A percentile compares a stretch with the other conserved stretches of the same genome.
These are phyloP conservation scores for Phytoseiulus persimilis DNA, from an alignment of 2,888 invertebrate species.

Conservation along the genomic window DNA sequence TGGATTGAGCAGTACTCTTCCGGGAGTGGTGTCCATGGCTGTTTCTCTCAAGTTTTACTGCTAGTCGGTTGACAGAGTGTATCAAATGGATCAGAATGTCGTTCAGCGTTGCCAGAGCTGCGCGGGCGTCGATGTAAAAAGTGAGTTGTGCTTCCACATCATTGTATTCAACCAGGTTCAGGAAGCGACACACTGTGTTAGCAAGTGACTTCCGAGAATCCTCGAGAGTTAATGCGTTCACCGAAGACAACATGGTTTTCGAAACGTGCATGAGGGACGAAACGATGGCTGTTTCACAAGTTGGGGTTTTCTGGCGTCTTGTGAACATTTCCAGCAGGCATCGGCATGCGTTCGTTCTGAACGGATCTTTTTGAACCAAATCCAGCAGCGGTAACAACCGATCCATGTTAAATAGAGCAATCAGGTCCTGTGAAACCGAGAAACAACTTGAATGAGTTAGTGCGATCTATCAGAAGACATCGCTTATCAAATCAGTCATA, in stretches of 20 bases:
- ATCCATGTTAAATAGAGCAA: slow-evolving; percentile 71
- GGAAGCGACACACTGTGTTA: slow-evolving; percentile 68
- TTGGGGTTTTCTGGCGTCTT: slow-evolving; percentile 53
- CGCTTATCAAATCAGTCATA: no score
- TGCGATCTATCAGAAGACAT: no score
- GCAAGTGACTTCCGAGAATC: slow-evolving; percentile 82
- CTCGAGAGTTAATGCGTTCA: slow-evolving; percentile 76
- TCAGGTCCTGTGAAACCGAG: slow-evolving; percentile 60
- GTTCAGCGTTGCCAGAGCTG: slow-evolving; percentile 81
- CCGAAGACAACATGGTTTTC: slow-evolving; percentile 61
- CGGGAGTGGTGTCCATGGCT: slow-evolving; percentile 67
- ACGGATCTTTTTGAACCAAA: slow-evolving; percentile 73
- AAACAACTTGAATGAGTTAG: slow-evolving; percentile 50
- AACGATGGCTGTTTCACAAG: slow-evolving; percentile 75
- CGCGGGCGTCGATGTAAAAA: slow-evolving; percentile 86
- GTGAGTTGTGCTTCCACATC: slow-evolving; percentile 83
- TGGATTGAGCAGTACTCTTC: slow-evolving; percentile 59
- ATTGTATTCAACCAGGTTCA: slow-evolving; percentile 68
- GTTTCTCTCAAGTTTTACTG: slow-evolving; percentile 61
- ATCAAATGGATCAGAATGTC: slow-evolving; percentile 73
- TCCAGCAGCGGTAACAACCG: slow-evolving; percentile 83
- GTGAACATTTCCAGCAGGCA: slow-evolving; percentile 58
- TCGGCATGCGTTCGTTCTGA: slow-evolving; percentile 74
- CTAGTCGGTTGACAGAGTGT: slow-evolving; percentile 73
- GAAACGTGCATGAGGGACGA: slow-evolving; percentile 80